A percentile compares a stretch with the other conserved stretches of the same genome.
phyloP scores from a whole-genome alignment of 2,797 vertebrate species.

The Acipenser oxyrinchus region DNA sequence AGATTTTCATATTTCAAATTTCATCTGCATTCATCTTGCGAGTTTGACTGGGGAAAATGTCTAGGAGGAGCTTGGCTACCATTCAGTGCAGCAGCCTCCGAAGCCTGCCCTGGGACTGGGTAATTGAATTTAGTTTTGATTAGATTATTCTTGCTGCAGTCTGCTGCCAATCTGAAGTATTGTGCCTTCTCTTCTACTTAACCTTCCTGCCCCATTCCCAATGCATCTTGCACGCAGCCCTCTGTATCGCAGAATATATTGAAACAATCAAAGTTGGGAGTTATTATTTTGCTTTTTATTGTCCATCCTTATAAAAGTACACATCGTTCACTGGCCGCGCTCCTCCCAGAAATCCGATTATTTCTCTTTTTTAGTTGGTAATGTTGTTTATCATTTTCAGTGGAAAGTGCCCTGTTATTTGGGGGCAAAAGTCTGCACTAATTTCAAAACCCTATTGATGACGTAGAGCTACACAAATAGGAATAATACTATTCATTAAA shows the following conservation, averaged over 20 bases:
- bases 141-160: conserved; percentile 99
- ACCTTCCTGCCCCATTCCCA: conserved; percentile 96
- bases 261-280: conserved; percentile 90
- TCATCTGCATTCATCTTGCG: conserved; percentile 98
- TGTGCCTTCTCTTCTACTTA: conserved; percentile 99
- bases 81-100: conserved; percentile 80
- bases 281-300: conserved; percentile 99
- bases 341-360: conserved; percentile 76
- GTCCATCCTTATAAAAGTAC: conserved; percentile 92
- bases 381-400: conserved; percentile 73
- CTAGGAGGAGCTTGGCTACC: conserved; percentile 73
- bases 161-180: conserved; percentile 99
- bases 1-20: conserved; percentile 99
- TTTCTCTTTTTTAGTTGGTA: conserved; percentile 54
- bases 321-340: conserved; percentile 87
- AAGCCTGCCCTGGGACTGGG: conserved; percentile 89
- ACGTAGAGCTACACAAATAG: conserved; percentile 54
- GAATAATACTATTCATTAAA: background rate
- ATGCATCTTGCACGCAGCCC: conserved; percentile 79
- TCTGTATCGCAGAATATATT: conserved; percentile 77
- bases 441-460: conserved; percentile 51
- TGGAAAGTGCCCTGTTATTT: conserved; percentile 63
- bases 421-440: conserved; percentile 65
- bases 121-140: conserved; percentile 99
- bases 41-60: conserved; percentile 75